Base-by-base conservation (phyloP, 1,140 invertebrate genomes). In the Drosophila funebris region DNA sequence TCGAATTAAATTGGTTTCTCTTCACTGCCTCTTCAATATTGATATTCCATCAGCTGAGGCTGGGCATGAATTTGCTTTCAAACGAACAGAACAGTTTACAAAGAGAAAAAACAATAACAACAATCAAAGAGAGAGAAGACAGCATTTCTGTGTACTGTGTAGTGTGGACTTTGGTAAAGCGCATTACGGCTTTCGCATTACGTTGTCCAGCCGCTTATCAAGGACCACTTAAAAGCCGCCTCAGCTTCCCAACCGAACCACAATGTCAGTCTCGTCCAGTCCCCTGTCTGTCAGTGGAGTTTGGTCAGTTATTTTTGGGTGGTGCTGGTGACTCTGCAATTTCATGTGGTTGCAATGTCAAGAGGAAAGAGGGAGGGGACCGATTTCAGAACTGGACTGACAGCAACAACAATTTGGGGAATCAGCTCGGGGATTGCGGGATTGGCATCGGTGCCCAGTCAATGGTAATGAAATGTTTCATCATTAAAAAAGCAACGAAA, bases 131-230 rank as follows among this genome's bases (percentile, higher is more conserved):
- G 22, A 24, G 22, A 57, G 24, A 57, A 57, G 22, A 36, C 27
- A 13, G 41, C 58, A 37, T 31, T 53, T 20, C 24, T 50, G 67
- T 46, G 58, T 63, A 33, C 48, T 50, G 67, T 46, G 58, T 63
- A 33, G 41, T 50, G 67, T 46, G 58, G 56, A 33, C 48, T 76
- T 66, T 71, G 61, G 75, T 77, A 67, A 84, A 81, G 81, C 81
- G 81, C 81, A 80, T 84, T 85, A 83, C 44, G 71, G 71, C 63
- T 67, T 84, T 84, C 63, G 43, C 63, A 33, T 53, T 43, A 70
- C 58, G 76, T 39, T 76, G 67, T 50, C 81, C 68, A 81, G 73
- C 77, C 82, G 82, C 81, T 84, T 85, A 84, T 81, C 81, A 87
- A 77, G 81, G 64, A 85, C 77, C 77, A 84, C 81, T 81, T 77